These are phyloP conservation scores for Pollenia amentaria DNA, from an alignment of 2,888 invertebrate species.

Conservation along the genomic window DNA sequence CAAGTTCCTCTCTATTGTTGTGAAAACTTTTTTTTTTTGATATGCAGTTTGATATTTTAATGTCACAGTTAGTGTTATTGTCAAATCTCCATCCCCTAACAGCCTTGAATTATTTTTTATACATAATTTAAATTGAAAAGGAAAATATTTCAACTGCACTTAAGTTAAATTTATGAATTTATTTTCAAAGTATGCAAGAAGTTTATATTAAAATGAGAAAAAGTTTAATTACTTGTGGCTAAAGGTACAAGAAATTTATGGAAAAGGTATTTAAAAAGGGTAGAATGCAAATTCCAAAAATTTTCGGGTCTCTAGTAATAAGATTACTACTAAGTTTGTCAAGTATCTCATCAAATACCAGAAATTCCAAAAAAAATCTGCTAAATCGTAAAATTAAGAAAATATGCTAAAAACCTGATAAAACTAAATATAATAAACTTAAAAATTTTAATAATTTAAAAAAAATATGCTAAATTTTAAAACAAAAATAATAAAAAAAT, in stretches of 20 bases:
- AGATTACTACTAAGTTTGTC: no score
- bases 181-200: not conserved
- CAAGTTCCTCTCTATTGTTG: slow-evolving; percentile 58
- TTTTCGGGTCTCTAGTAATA: no score
- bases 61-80: slow-evolving; percentile 67
- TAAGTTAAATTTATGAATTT: not conserved
- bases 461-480: no score
- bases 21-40: slow-evolving; percentile 31
- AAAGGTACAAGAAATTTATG: no score
- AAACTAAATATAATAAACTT: no score
- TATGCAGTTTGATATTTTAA: slow-evolving; percentile 63
- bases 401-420: no score
- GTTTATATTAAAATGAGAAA: not conserved
- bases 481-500: no score
- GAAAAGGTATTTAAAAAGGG: not conserved
- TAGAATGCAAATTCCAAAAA: not conserved
- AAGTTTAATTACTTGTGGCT: no score
- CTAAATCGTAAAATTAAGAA: no score
- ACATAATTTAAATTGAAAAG: slow-evolving; percentile 23
- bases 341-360: no score
- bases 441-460: no score
- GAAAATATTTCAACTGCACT: not conserved
- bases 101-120: slow-evolving; percentile 44
- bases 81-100: not conserved
- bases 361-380: no score